Percentiles rank a stretch among this genome's conserved stretches.
Conservation (phyloP, 2,888 invertebrate genomes). For the Linnaemya vulpina region DNA sequence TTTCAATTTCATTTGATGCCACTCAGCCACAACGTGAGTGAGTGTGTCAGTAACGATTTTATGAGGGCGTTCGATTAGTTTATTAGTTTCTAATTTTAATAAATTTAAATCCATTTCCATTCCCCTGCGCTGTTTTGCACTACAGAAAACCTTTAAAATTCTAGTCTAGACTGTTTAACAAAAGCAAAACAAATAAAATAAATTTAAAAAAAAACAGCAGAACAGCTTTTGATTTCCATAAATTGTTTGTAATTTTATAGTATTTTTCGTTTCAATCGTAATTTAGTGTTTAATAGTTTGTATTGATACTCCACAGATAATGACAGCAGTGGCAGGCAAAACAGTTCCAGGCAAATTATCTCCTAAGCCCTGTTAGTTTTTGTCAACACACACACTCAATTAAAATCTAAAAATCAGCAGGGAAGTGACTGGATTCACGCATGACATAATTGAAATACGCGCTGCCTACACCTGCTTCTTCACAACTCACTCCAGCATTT, state of each 20-base stretch:
- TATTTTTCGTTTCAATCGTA: conserved; percentile 21
- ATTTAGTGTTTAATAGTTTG: conserved; percentile 45
- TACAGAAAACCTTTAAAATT: conserved; percentile 15
- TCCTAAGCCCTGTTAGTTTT: too few relatives aligned
- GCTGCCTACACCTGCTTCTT: too few relatives aligned
- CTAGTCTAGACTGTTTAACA: conserved; percentile 44
- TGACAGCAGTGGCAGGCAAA: conserved; percentile 27
- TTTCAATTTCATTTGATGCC: conserved; percentile 42
- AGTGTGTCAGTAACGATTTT: conserved; percentile 40
- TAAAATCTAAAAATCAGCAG: too few relatives aligned
- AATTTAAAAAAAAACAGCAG: conserved; percentile 40
- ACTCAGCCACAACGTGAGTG: conserved; percentile 5
- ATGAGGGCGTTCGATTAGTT: conserved; percentile 68
- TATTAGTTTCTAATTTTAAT: conserved; percentile 45
- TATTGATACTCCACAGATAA: conserved; percentile 39
- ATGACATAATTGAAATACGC: background rate
- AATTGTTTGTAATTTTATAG: conserved; percentile 68
- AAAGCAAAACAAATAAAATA: conserved; percentile 6
- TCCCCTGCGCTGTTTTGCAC: background rate
- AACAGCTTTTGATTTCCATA: conserved; percentile 66
- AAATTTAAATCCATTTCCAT: conserved; percentile 7
- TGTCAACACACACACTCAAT: too few relatives aligned
- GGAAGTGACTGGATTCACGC: background rate
- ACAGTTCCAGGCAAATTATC: background rate
- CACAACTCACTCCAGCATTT: background rate